Base-by-base conservation (phyloP, 1,140 invertebrate genomes). In the Radopholus similis region DNA sequence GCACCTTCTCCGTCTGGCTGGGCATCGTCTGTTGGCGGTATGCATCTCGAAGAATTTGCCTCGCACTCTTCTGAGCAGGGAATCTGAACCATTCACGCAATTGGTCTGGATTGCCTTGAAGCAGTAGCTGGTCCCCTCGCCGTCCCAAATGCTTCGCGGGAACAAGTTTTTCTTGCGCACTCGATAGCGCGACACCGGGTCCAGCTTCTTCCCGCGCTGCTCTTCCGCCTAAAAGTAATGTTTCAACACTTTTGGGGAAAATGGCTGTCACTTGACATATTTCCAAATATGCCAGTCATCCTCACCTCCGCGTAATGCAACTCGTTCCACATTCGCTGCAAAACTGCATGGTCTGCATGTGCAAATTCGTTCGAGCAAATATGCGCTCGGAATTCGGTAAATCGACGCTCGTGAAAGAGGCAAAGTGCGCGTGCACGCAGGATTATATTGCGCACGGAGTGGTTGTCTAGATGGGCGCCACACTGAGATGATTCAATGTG, bases 141-240 rank as follows among this genome's bases (percentile, higher is more conserved):
- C 95, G 82, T 98, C 95, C 95, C 95, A 97, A 77, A 98, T 98
- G 34, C 94, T 97, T 72, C 91, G 85, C 6, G 95, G 95, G 71
- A 97, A 84, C 8, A 93, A 93, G 83, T 95, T 96, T 87, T 97
- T 97, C 83, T 93, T 89, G 30, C 95, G 86, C 15, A 98, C 91
- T 35, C 95, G 86, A 86, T 98, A 98, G 85, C 97, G 97, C 51
- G 88, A 88, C 78, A 94, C 90, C 53, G 93, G 91, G 38, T 95
- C 95, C 64, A 97, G 86, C 42, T 91, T 90, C 84, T 92, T 86
- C 9, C 76, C 73, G 68, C 95, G 86, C 30, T 95, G 85, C 85
- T 92, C 90, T 85, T 97, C 94, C 21, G 94, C 59, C 70, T 66
- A 18, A 63, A 63, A 63, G 21, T 62, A n/a, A n/a, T 35, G 35